These are phyloP conservation scores for Tiliacea citrago DNA, from an alignment of 2,888 invertebrate species.

Conservation along the genomic window DNA sequence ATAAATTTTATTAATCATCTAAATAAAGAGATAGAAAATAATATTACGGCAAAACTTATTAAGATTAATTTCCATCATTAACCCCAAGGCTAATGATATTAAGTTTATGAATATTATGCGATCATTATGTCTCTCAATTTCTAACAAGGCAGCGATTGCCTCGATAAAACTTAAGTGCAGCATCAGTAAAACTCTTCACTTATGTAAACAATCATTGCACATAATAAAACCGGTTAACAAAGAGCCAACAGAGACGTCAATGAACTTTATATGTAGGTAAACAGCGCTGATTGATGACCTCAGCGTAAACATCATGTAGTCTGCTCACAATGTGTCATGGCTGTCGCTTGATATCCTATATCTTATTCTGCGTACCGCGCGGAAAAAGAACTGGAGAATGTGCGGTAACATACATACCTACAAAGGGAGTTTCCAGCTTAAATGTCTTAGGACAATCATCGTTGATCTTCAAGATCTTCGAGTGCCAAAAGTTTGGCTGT, in stretches of 20 bases:
- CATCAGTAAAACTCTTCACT: conserved; percentile 9
- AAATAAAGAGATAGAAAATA: neutral
- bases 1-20: neutral
- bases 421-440: neutral
- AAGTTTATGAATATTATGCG: conserved; percentile 3
- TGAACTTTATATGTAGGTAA: conserved; percentile 68
- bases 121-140: neutral
- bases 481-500: conserved; percentile 7
- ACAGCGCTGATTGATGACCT: conserved; percentile 70
- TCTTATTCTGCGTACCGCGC: conserved; percentile 31
- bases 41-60: neutral
- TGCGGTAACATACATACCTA: conserved; percentile 3
- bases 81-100: neutral
- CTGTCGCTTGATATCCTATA: conserved; percentile 30
- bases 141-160: neutral
- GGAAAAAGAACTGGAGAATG: conserved; percentile 13
- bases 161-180: conserved; percentile 19
- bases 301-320: conserved; percentile 54
- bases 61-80: neutral
- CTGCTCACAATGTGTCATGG: conserved; percentile 61
- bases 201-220: conserved; percentile 24
- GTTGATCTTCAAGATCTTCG: neutral
- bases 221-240: conserved; percentile 49
- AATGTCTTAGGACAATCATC: neutral
- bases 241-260: conserved; percentile 65